Conservation (phyloP, 2,888 invertebrate genomes). For the Lissocephala sabroskyi region DNA sequence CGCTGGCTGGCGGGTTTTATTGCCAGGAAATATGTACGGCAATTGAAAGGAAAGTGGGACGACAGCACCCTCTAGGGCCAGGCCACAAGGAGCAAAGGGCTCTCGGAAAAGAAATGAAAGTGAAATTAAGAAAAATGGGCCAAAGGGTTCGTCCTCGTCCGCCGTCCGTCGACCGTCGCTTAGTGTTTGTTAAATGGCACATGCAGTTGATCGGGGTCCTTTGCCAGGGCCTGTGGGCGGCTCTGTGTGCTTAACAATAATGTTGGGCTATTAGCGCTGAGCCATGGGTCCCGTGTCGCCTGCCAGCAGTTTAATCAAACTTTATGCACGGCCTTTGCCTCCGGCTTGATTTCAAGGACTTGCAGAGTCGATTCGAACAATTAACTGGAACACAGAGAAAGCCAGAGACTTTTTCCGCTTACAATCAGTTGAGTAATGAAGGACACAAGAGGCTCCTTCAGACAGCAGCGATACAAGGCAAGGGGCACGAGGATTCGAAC, state of each 20-base stretch:
- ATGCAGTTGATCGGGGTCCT: conserved; percentile 52
- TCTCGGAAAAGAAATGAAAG: conserved; percentile 18
- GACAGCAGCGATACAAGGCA: too few species aligned
- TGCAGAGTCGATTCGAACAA: too few species aligned
- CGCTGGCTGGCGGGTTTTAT: conserved; percentile 50
- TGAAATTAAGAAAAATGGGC: conserved; percentile 56
- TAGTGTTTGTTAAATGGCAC: conserved; percentile 58
- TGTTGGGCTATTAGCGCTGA: conserved; percentile 43
- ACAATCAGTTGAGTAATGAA: too few species aligned
- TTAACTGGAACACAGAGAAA: conserved; percentile 3
- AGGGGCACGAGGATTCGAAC: too few species aligned
- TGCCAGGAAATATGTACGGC: conserved; percentile 36
- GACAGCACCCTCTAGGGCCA: neutral
- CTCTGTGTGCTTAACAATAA: conserved; percentile 25
- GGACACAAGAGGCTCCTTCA: too few species aligned
- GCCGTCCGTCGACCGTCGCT: conserved; percentile 14
- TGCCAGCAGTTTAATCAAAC: conserved; percentile 13
- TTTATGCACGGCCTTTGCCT: conserved; percentile 16
- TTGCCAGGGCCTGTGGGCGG: conserved; percentile 4
- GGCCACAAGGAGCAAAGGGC: neutral
- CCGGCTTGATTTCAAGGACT: too few species aligned
- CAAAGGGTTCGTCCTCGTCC: conserved; percentile 41
- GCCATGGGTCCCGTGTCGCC: conserved; percentile 10
- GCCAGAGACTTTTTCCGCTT: conserved; percentile 6
- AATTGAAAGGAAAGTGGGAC: conserved; percentile 19